These are phyloP conservation scores for Phania funesta DNA, from an alignment of 2,888 invertebrate genomes.

Conservation along the genomic window DNA sequence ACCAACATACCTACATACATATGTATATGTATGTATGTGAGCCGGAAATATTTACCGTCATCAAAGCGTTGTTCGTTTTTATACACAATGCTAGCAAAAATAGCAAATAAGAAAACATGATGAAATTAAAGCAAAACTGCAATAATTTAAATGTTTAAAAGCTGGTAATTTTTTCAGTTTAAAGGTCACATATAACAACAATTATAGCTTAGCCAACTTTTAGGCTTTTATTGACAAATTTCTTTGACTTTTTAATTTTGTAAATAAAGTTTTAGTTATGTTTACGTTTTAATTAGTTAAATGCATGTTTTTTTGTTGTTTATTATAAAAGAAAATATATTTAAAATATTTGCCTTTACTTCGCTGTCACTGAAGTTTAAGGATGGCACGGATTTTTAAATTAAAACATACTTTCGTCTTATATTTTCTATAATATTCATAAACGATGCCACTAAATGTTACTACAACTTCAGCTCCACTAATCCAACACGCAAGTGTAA, in stretches of 20 bases:
- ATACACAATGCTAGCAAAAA: background rate
- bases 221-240: conserved; percentile 38
- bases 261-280: background rate
- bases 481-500: conserved; percentile 43
- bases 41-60: background rate
- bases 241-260: background rate
- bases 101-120: conserved; percentile 16
- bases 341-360: too few relatives aligned
- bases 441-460: conserved; percentile 4
- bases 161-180: background rate
- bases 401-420: background rate
- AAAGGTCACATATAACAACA: conserved; percentile 43
- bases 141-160: conserved; percentile 42
- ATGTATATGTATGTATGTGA: background rate
- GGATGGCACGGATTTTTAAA: too few relatives aligned
- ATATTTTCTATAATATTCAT: conserved; percentile 9
- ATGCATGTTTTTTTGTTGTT: background rate
- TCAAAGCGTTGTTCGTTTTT: background rate
- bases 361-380: too few relatives aligned
- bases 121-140: conserved; percentile 33
- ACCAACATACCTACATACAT: background rate
- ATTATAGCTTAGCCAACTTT: conserved; percentile 44
- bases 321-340: background rate
- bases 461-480: background rate
- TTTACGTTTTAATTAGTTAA: conserved; percentile 16